Base-by-base conservation (phyloP, 2,888 invertebrate genomes). In the Iselma pallidipennis region DNA sequence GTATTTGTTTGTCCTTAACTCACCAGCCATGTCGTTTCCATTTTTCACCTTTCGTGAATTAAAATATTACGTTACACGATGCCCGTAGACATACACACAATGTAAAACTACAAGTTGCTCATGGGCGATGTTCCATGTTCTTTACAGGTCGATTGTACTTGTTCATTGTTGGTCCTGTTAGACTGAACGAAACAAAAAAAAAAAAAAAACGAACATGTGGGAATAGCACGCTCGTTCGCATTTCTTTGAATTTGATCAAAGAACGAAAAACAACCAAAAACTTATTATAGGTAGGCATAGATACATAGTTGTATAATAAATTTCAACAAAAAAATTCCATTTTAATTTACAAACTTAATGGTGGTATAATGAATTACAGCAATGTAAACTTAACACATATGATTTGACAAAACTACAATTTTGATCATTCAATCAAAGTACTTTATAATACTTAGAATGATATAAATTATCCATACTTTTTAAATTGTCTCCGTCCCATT, bases 31-130 rank as follows among this genome's bases (percentile, higher is more conserved):
- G 68, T 70, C 63, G 67, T 54, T 62, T 57, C 66, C 68, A 70
- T 72, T 73, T 71, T 73, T 71, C 69, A 69, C 65, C 68, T 66
- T 59, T 29, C 12, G 9, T 63, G 51, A 69, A 70, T 69, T 69
- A 71, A 72, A 72, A 72, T 73, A 71, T 70, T 68, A 69, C 70
- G 61, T 68, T 69, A 72, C 71, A 73, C 67, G 70, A 66, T 62
- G 68, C 63, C 61, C 53, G 58, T 53, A 58, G 63, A 55, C 57
- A 53, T 56, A 49, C 55, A 65, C 56, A 56, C 28, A 58, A 52
- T 52, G 19, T 37, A 37, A 37, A 37, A 16, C 37, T 37, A 37
- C 37, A 37, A 37, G 37, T 37, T 37, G 37, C 37, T 37, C 66
- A 63, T 63, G 57, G 57, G 64, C 63, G 68, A 49, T 33, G 56